These are phyloP conservation scores for Pterobdella sp. DNA, from an alignment of 2,888 invertebrate genomes.

Conservation along the genomic window DNA sequence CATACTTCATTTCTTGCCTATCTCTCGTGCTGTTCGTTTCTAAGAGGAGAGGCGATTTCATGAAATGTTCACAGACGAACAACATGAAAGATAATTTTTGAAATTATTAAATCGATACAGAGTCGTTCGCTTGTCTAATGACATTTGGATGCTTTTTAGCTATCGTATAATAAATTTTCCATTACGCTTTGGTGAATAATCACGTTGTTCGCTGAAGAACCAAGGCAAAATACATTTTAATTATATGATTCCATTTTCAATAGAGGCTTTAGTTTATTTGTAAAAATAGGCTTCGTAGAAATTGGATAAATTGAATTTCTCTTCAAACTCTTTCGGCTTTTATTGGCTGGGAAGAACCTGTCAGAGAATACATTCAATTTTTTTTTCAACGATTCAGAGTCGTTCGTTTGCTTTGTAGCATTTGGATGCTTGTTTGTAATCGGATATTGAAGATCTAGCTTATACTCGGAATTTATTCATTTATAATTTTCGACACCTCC, in stretches of 20 bases:
- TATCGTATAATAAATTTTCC: conserved; percentile 1
- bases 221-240: conserved; percentile 5
- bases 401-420: conserved; percentile 1
- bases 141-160: neutral
- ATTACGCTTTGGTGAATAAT: neutral
- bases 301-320: neutral
- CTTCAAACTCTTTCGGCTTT: neutral
- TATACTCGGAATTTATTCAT: neutral
- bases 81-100: neutral
- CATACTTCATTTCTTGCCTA: too few relatives aligned
- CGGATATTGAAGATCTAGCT: conserved; percentile 11
- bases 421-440: neutral
- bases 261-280: neutral
- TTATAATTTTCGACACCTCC: neutral
- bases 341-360: neutral
- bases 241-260: neutral
- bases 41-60: too few relatives aligned
- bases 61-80: too few relatives aligned
- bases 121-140: conserved; percentile 1
- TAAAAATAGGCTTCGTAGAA: neutral
- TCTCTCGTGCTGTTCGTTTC: too few relatives aligned
- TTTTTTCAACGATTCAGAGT: neutral
- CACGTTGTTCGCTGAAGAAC: conserved; percentile 4
- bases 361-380: conserved; percentile 7
- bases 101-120: neutral